Conservation (phyloP, 2,797 vertebrate species). For the Anisognathus igniventris region DNA sequence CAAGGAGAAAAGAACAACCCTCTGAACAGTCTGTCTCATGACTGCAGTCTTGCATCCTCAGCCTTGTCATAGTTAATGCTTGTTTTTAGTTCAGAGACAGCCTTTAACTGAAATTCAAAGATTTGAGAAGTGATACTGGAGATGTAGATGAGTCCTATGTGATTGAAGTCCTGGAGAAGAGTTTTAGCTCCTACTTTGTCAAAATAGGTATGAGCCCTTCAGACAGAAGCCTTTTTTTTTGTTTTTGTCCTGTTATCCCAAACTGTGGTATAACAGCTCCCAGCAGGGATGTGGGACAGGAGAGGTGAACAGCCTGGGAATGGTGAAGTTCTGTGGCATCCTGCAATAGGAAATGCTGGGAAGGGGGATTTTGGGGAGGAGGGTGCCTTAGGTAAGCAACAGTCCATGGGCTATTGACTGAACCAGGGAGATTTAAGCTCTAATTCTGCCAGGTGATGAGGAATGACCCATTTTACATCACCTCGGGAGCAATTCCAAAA, state of each 20-base stretch:
- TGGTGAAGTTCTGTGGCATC: neutral
- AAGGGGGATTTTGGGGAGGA: neutral
- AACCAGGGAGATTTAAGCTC: neutral
- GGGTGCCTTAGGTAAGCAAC: neutral
- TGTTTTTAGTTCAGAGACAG: neutral
- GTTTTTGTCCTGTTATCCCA: neutral
- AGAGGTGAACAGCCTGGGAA: neutral
- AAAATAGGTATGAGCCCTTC: neutral
- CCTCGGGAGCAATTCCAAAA: neutral
- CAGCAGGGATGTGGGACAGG: neutral
- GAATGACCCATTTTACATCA: neutral
- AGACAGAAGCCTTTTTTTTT: neutral
- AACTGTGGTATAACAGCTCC: neutral
- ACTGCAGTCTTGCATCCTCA: neutral
- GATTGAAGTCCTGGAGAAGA: neutral
- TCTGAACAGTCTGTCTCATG: neutral
- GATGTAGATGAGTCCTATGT: neutral
- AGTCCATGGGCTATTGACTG: neutral
- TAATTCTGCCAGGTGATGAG: neutral
- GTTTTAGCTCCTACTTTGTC: neutral
- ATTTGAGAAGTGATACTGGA: neutral
- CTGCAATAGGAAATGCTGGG: neutral
- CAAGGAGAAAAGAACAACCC: neutral
- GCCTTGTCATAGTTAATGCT: neutral
- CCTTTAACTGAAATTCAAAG: neutral